Evolutionary conservation across 1,140 invertebrate genomes (phyloP).

Genomic region (Littorina saxatilis): DNA sequence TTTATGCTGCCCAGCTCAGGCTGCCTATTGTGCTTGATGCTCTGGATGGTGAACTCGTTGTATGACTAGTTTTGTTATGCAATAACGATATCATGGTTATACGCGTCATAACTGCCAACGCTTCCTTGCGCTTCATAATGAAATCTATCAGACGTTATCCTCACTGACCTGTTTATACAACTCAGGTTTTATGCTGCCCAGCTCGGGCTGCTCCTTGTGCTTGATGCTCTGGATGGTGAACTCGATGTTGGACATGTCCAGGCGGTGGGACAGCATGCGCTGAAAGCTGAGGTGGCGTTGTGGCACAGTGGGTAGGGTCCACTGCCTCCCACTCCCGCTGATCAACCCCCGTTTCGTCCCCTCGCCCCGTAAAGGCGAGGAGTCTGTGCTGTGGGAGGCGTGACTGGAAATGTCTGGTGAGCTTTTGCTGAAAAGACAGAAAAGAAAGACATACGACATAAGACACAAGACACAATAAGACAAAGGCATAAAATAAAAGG

Average conservation of each 20-base stretch:
- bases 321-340: constrained; percentile 81
- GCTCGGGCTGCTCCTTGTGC: constrained; percentile 68
- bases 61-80: constrained; percentile 84
- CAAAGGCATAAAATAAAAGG: no score
- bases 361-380: constrained; percentile 51
- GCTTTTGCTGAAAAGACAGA: no score
- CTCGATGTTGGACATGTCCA: constrained; percentile 85
- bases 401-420: constrained; percentile 41
- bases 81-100: no score
- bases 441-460: no score
- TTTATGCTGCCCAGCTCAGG: constrained; percentile 74
- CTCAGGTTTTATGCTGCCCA: constrained; percentile 81
- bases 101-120: no score
- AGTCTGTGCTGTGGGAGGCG: constrained; percentile 33
- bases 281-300: constrained; percentile 87
- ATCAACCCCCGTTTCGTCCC: constrained; percentile 55
- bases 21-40: constrained; percentile 70
- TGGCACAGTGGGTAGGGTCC: constrained; percentile 87
- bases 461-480: no score
- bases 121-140: no score
- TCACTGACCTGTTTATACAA: constrained; percentile 81
- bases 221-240: constrained; percentile 81
- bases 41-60: constrained; percentile 84
- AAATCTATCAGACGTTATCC: no score
- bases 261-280: constrained; percentile 85